These are phyloP conservation scores for Brenthis hecate DNA, from an alignment of 2,888 invertebrate species.

Conservation along the genomic window DNA sequence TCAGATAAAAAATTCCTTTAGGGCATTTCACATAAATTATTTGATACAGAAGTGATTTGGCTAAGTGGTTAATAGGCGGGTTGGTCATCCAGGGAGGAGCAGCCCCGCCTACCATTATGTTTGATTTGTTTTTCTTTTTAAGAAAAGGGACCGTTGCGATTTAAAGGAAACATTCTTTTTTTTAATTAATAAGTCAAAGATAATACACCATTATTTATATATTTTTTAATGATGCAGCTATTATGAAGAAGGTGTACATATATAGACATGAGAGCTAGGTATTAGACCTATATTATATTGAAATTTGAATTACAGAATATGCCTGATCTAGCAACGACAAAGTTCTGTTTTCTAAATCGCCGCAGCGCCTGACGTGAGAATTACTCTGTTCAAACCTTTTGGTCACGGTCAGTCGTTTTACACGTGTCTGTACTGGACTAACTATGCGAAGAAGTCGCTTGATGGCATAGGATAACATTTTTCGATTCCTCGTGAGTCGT, in stretches of 20 bases:
- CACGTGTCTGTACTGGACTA: no score
- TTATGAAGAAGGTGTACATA: neutral
- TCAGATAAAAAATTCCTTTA: slow-evolving; percentile 24
- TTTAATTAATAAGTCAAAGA: neutral
- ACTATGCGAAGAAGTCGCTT: no score
- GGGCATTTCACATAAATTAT: slow-evolving; percentile 46
- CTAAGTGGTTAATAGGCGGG: slow-evolving; percentile 78
- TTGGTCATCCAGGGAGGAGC: slow-evolving; percentile 65
- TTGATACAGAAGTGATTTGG: slow-evolving; percentile 75
- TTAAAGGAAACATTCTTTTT: slow-evolving; percentile 36
- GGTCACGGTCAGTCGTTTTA: no score
- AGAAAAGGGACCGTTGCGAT: slow-evolving; percentile 32
- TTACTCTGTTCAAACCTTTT: no score
- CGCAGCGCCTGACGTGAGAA: no score
- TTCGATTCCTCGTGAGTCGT: no score
- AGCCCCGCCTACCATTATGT: slow-evolving; percentile 62
- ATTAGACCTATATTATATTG: no score
- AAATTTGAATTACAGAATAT: no score
- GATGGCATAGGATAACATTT: no score
- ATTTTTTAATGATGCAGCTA: neutral
- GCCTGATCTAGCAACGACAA: no score
- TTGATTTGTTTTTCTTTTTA: slow-evolving; percentile 49
- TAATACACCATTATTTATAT: neutral
- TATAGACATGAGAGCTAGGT: no score
- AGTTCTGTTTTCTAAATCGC: neutral